Conservation (phyloP, 53 echinoderm and acorn worm species). For the Arbacia lixula region DNA sequence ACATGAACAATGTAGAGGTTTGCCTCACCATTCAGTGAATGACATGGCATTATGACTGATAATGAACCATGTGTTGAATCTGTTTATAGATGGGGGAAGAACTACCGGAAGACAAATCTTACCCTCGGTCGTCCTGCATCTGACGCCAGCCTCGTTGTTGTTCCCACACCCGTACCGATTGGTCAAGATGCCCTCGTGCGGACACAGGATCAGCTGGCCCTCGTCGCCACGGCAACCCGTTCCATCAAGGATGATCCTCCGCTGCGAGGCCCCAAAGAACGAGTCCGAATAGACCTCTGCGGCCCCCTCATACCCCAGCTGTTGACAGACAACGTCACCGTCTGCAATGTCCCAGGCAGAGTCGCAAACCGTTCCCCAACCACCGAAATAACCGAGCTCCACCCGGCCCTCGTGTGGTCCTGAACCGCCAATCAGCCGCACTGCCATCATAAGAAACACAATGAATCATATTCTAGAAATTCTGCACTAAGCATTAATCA, state of each 20-base stretch:
- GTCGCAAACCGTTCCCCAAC: conserved; percentile 73
- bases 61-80: too few relatives aligned
- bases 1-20: not conserved
- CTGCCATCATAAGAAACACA: too few relatives aligned
- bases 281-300: conserved; percentile 49
- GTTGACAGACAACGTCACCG: conserved; percentile 63
- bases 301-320: conserved; percentile 61
- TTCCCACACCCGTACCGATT: conserved; percentile 9
- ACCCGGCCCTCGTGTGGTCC: conserved; percentile 60
- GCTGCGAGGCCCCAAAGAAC: conserved; percentile 35
- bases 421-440: conserved; percentile 52
- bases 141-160: conserved; percentile 23
- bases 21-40: not conserved
- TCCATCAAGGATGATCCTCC: conserved; percentile 16
- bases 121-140: conserved; percentile 15
- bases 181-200: conserved; percentile 9
- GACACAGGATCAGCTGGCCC: conserved; percentile 38
- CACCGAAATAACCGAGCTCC: conserved; percentile 53
- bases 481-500: too few relatives aligned
- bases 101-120: not conserved
- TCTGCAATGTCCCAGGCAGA: conserved; percentile 56
- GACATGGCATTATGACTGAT: not conserved
- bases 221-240: conserved; percentile 27
- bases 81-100: too few relatives aligned
- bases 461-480: too few relatives aligned